phyloP scores from a whole-genome alignment of 2,888 invertebrate genomes.

The Tipula helvola region DNA sequence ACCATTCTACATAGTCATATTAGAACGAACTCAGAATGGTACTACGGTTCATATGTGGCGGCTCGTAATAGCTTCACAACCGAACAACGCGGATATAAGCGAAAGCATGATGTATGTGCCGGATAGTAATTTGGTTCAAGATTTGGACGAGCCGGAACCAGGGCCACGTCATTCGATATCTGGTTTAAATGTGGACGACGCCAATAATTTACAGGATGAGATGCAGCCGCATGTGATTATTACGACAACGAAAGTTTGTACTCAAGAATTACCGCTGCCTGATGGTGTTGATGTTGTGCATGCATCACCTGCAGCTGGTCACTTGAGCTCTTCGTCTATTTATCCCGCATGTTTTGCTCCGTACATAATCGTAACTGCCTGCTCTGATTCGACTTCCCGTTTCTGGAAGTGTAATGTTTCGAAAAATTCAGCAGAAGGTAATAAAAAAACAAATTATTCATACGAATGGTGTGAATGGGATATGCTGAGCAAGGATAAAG shows the following conservation, averaged over 20 bases:
- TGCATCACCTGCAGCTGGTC: slow-evolving; percentile 91
- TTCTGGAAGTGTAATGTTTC: slow-evolving; percentile 74
- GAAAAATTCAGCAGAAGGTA: slow-evolving; percentile 29
- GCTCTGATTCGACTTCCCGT: slow-evolving; percentile 77
- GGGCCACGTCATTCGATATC: slow-evolving; percentile 17
- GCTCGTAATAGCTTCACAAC: slow-evolving; percentile 76
- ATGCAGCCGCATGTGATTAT: slow-evolving; percentile 61
- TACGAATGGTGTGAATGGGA: slow-evolving; percentile 84
- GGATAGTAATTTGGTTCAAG: slow-evolving; percentile 72
- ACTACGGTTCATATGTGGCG: slow-evolving; percentile 95
- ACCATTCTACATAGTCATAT: slow-evolving; percentile 87
- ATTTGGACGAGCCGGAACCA: slow-evolving; percentile 49
- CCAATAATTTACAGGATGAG: slow-evolving; percentile 22
- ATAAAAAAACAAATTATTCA: slow-evolving; percentile 16
- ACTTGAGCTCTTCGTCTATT: slow-evolving; percentile 92
- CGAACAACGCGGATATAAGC: slow-evolving; percentile 46
- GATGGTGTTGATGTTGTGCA: slow-evolving; percentile 86
- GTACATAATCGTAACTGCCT: slow-evolving; percentile 90
- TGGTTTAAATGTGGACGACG: slow-evolving; percentile 21
- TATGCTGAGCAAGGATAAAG: slow-evolving; percentile 62
- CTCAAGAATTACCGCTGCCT: slow-evolving; percentile 75
- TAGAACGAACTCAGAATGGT: slow-evolving; percentile 73
- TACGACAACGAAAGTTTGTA: slow-evolving; percentile 84
- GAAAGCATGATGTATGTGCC: slow-evolving; percentile 86
- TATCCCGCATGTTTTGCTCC: slow-evolving; percentile 99